Evolutionary conservation across 2,888 invertebrate genomes (phyloP).

Genomic region (Dioctria linearis): DNA sequence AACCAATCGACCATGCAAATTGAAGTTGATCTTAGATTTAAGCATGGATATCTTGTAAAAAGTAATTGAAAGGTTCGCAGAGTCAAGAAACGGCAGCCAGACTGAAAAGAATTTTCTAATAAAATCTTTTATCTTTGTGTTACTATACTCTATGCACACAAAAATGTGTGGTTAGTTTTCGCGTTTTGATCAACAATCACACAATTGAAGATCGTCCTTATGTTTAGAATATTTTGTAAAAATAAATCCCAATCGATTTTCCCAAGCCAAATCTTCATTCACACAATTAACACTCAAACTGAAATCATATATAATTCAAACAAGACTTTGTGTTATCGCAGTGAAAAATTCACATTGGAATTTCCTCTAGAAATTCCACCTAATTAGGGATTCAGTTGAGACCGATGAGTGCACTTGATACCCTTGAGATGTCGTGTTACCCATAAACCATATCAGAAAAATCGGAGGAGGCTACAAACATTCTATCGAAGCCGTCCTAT

Average conservation of each 20-base stretch:
- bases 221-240: too few relatives aligned
- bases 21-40: conserved; percentile 41
- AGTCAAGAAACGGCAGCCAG: background rate
- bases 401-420: conserved; percentile 59
- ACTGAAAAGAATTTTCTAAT: too few relatives aligned
- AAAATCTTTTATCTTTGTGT: too few relatives aligned
- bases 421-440: conserved; percentile 59
- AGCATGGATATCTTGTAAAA: conserved; percentile 22
- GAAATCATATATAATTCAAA: conserved; percentile 26
- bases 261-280: background rate
- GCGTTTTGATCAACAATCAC: too few relatives aligned
- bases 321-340: background rate
- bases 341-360: conserved; percentile 7
- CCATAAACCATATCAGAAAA: conserved; percentile 59
- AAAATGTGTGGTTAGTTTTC: too few relatives aligned
- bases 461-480: conserved; percentile 54
- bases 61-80: conserved; percentile 20
- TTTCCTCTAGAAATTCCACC: conserved; percentile 56
- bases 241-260: too few relatives aligned
- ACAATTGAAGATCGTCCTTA: too few relatives aligned
- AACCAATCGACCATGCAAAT: conserved; percentile 57
- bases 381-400: conserved; percentile 58
- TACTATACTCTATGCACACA: too few relatives aligned
- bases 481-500: background rate
- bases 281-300: conserved; percentile 30